phyloP scores from a whole-genome alignment of 1,140 invertebrate species.

The Dreissena polymorpha region DNA sequence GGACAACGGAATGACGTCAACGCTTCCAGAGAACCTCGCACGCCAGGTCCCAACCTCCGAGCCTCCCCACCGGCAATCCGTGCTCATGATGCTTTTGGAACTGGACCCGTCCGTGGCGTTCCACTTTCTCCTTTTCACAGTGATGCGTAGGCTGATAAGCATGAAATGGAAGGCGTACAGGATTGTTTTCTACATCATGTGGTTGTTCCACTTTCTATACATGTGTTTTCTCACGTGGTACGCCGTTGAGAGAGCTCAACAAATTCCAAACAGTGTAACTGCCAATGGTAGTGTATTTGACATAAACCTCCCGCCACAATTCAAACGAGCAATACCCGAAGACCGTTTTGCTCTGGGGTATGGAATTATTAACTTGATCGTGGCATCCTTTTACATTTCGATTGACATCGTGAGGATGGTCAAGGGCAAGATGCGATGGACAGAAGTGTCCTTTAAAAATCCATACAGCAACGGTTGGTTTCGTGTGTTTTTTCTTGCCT shows the following conservation, averaged over 20 bases:
- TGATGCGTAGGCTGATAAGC: constrained; percentile 52
- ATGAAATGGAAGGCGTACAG: constrained; percentile 58
- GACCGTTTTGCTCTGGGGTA: background rate
- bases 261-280: background rate
- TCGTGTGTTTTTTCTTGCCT: constrained; percentile 58
- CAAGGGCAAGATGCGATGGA: constrained; percentile 30
- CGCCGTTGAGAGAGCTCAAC: constrained; percentile 24
- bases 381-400: constrained; percentile 41
- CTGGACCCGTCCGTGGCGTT: constrained; percentile 47
- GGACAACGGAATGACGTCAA: background rate
- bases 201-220: constrained; percentile 53
- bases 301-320: constrained; percentile 6
- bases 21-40: background rate
- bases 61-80: constrained; percentile 42
- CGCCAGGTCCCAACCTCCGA: constrained; percentile 19
- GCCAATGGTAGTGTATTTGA: background rate
- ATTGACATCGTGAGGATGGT: constrained; percentile 10
- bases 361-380: constrained; percentile 41
- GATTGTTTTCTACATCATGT: constrained; percentile 46
- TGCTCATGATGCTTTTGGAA: constrained; percentile 58
- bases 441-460: constrained; percentile 10
- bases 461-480: constrained; percentile 38
- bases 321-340: constrained; percentile 6
- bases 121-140: constrained; percentile 50
- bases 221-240: constrained; percentile 56